Evolutionary conservation across 2,113 vertebrate species (phyloP).

Genomic region (Dryoscopus gambensis): DNA sequence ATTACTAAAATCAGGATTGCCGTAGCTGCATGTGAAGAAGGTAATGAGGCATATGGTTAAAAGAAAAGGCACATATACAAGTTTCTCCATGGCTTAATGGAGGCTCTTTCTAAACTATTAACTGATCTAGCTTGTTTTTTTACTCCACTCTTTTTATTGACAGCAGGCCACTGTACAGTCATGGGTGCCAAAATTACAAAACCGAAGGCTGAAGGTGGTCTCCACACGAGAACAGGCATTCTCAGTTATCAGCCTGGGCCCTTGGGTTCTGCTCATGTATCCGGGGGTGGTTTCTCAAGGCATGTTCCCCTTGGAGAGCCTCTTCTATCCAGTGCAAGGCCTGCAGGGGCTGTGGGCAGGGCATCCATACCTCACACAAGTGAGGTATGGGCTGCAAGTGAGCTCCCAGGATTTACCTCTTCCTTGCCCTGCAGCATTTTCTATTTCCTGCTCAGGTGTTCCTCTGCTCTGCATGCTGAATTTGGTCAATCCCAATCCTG

Average conservation of each 20-base stretch:
- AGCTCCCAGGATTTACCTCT: neutral
- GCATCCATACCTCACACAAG: neutral
- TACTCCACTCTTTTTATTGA: neutral
- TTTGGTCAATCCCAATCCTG: neutral
- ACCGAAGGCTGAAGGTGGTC: neutral
- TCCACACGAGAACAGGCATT: neutral
- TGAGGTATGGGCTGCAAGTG: neutral
- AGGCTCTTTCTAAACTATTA: neutral
- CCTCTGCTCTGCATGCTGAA: neutral
- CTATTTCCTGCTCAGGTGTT: neutral
- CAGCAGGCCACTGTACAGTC: neutral
- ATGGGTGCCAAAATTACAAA: neutral
- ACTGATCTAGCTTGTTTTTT: neutral
- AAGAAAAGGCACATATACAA: fast-evolving
- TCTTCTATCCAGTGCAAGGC: neutral
- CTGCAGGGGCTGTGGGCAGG: neutral
- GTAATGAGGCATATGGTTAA: neutral
- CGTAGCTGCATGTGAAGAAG: fast-evolving
- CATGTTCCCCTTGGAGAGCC: fast-evolving
- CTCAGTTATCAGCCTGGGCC: neutral
- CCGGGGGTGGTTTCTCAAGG: neutral
- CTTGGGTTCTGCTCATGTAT: neutral
- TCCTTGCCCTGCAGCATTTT: neutral
- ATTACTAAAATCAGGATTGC: neutral
- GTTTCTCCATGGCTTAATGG: neutral